Conservation (phyloP, 2,113 vertebrate genomes). For the Motacilla tschutschensis region DNA sequence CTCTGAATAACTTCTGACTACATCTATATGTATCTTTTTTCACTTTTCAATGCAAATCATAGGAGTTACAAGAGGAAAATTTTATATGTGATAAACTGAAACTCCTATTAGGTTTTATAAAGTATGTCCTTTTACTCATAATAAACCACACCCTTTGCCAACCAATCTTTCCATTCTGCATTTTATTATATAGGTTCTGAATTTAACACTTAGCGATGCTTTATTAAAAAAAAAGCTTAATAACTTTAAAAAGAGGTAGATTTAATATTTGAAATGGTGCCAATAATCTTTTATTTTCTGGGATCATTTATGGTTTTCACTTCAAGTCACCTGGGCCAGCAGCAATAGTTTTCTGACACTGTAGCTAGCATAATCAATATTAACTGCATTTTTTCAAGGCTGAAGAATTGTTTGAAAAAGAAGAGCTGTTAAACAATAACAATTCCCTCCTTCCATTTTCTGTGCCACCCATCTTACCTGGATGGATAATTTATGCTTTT, state of each 20-base stretch:
- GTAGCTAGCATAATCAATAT: not conserved
- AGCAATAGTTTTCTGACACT: not conserved
- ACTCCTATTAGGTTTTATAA: not conserved
- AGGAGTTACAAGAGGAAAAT: not conserved
- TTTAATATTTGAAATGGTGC: not conserved
- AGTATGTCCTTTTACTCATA: not conserved
- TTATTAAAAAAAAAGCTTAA: not conserved
- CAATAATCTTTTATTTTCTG: conserved; percentile 26
- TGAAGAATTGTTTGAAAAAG: not conserved
- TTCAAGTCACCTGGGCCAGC: not conserved
- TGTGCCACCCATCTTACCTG: not conserved
- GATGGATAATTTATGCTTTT: not conserved
- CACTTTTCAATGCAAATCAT: not conserved
- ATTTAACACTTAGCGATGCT: not conserved
- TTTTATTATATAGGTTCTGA: not conserved
- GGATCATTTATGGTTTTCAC: not conserved
- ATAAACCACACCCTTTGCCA: not conserved
- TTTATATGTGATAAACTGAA: not conserved
- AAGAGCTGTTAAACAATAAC: not conserved
- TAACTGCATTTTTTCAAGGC: not conserved
- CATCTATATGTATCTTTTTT: not conserved
- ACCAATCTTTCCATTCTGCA: not conserved
- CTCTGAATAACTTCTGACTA: not conserved
- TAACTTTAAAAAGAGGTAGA: conserved; percentile 4
- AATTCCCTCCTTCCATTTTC: not conserved